phyloP scores from a whole-genome alignment of 2,797 vertebrate genomes.

The Thalassophryne amazonica region DNA sequence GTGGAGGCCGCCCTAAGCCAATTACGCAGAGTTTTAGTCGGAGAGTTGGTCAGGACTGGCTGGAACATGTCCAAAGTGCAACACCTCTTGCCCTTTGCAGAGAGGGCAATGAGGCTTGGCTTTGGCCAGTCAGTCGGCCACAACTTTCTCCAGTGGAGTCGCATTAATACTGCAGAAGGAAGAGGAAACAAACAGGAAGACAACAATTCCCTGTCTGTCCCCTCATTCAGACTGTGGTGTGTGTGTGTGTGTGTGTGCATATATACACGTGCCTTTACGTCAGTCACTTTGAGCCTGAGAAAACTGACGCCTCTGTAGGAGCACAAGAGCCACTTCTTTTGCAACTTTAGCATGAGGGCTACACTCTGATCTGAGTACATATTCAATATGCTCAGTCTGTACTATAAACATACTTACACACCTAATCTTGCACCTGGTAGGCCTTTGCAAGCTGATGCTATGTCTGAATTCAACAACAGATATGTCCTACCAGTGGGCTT shows the following conservation, averaged over 20 bases:
- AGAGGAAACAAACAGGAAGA: conserved; percentile 74
- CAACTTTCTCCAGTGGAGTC: conserved; percentile 67
- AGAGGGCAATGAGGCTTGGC: conserved; percentile 66
- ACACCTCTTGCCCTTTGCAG: conserved; percentile 75
- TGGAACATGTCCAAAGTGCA: conserved; percentile 74
- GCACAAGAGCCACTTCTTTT: conserved; percentile 61
- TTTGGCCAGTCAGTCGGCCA: conserved; percentile 60
- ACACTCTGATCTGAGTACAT: conserved; percentile 48
- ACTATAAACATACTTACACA: conserved; percentile 26
- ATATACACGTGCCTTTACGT: conserved; percentile 24
- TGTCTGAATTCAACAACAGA: conserved; percentile 43
- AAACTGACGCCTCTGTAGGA: conserved; percentile 63
- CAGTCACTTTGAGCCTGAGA: conserved; percentile 55
- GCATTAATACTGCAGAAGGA: conserved; percentile 78
- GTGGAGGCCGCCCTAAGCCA: conserved; percentile 74
- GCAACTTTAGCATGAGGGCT: conserved; percentile 46
- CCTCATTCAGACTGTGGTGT: conserved; percentile 41
- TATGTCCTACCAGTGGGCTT: conserved; percentile 43
- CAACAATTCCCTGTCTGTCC: conserved; percentile 62
- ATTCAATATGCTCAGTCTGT: conserved; percentile 15
- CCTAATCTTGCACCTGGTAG: conserved; percentile 67
- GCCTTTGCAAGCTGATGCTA: conserved; percentile 36
- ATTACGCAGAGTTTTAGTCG: conserved; percentile 70
- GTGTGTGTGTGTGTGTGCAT: conserved; percentile 4
- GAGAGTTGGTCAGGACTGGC: conserved; percentile 63